Conservation (phyloP, 2,113 vertebrate species). For the Marmota monax region DNA sequence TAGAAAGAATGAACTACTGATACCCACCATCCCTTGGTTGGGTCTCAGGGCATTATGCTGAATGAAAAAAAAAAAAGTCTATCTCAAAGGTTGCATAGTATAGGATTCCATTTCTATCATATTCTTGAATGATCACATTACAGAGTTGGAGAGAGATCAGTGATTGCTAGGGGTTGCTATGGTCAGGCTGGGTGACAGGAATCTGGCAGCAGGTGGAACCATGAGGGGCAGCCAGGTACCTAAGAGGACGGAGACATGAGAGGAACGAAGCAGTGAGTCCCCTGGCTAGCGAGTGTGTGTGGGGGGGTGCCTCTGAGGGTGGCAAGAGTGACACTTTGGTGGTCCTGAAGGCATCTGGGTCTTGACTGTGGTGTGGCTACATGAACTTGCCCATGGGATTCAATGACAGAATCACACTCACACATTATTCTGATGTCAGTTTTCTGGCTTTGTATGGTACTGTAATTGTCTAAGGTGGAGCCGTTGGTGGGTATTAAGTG, state of each 20-base stretch:
- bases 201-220: neutral
- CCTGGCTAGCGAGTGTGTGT: rapidly evolving
- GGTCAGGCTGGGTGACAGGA: neutral
- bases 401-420: neutral
- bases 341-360: neutral
- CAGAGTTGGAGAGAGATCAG: neutral
- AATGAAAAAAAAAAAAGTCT: neutral
- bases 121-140: neutral
- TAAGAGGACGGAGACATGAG: rapidly evolving
- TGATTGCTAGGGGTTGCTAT: neutral
- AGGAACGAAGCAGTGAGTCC: rapidly evolving
- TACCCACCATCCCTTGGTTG: rapidly evolving
- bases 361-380: neutral
- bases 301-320: neutral
- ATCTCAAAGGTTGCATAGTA: neutral
- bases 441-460: neutral
- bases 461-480: neutral
- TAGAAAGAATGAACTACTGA: neutral
- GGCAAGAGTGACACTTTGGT: neutral
- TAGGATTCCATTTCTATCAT: neutral
- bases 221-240: neutral
- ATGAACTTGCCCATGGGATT: rapidly evolving
- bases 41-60: neutral
- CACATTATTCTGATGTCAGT: neutral
- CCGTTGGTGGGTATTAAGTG: neutral